Conservation (phyloP, 2,888 invertebrate species). For the Macaria liturata region DNA sequence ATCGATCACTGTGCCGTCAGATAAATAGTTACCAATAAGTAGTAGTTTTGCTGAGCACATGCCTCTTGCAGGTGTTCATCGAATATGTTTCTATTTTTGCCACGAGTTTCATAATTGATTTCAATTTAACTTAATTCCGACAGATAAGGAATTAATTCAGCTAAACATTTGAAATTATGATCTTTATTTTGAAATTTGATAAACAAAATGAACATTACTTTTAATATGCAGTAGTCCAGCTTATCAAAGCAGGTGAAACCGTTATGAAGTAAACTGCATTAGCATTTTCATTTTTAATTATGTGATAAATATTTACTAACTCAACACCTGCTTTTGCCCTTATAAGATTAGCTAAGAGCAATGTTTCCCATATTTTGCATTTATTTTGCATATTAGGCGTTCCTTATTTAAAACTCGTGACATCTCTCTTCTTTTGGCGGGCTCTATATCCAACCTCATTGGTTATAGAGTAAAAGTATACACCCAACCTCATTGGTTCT, state of each 20-base stretch:
- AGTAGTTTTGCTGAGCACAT: conserved; percentile 22
- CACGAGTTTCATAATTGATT: not conserved
- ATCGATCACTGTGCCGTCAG: conserved; percentile 6
- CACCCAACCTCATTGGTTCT: too few relatives aligned
- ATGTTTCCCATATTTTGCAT: too few relatives aligned
- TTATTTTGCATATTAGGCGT: too few relatives aligned
- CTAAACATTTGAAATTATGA: not conserved
- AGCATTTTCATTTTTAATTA: not conserved
- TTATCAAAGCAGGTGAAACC: not conserved
- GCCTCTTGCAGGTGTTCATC: conserved; percentile 34
- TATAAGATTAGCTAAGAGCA: too few relatives aligned
- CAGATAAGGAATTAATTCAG: not conserved
- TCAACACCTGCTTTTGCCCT: too few relatives aligned
- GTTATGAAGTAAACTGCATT: not conserved
- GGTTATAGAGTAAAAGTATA: too few relatives aligned
- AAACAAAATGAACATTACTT: not conserved
- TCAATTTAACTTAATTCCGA: not conserved
- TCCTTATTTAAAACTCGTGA: too few relatives aligned
- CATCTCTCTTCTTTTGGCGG: too few relatives aligned
- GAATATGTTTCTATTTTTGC: conserved; percentile 9
- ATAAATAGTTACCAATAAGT: conserved; percentile 16
- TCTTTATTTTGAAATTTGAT: conserved; percentile 1
- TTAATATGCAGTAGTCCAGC: not conserved
- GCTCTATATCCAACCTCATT: too few relatives aligned
- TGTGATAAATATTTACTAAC: too few relatives aligned